Evolutionary conservation across 2,113 vertebrate genomes (phyloP).

Genomic region (Dromaius novaehollandiae): DNA sequence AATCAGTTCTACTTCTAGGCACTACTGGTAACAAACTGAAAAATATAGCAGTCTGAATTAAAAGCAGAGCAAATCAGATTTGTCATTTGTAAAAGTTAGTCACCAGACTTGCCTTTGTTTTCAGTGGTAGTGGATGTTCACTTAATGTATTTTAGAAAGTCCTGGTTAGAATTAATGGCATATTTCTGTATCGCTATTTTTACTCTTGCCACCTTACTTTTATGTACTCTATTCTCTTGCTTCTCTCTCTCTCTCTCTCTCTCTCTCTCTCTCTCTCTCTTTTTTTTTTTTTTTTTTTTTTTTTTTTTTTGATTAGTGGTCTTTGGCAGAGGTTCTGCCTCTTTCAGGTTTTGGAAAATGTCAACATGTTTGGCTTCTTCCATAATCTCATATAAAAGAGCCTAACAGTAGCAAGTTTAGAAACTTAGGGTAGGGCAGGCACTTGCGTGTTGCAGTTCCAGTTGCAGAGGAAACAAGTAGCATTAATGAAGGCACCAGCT

Average conservation of each 20-base stretch:
- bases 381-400: background rate
- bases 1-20: background rate
- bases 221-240: background rate
- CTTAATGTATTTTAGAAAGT: background rate
- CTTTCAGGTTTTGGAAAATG: background rate
- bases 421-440: background rate
- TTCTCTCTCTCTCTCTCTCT: background rate
- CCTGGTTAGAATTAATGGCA: background rate
- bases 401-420: background rate
- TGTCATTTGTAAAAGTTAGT: background rate
- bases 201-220: background rate
- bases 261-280: background rate
- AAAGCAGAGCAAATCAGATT: background rate
- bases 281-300: background rate
- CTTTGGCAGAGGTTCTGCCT: background rate
- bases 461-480: constrained; percentile 22
- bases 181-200: background rate
- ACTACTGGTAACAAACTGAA: fast-evolving
- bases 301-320: background rate
- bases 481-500: background rate
- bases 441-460: background rate
- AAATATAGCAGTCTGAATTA: background rate
- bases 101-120: background rate
- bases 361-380: background rate
- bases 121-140: background rate